These are phyloP conservation scores for Loriculus beryllinus DNA, from an alignment of 2,797 vertebrate genomes.

Conservation along the genomic window DNA sequence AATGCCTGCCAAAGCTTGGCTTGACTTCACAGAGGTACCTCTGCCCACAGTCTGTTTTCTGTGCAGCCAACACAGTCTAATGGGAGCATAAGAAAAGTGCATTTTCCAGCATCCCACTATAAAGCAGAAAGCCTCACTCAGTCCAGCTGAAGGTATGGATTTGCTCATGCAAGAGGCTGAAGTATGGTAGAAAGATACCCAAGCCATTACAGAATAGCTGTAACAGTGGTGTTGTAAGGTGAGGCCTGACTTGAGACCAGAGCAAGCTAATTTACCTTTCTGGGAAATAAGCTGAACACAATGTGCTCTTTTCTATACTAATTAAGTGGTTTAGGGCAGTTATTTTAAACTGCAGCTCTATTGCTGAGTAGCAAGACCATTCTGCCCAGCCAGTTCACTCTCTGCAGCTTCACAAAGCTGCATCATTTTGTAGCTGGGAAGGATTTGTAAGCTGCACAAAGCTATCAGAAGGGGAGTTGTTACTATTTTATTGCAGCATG, in stretches of 20 bases:
- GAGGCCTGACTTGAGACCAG: background rate
- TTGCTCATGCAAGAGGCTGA: rapidly evolving
- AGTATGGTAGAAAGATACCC: background rate
- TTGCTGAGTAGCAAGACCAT: background rate
- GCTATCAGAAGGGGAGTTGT: rapidly evolving
- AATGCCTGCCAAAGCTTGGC: background rate
- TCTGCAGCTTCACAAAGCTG: rapidly evolving
- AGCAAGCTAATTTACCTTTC: background rate
- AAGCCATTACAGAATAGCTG: background rate
- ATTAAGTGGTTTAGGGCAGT: background rate
- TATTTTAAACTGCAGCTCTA: background rate
- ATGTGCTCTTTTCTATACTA: background rate
- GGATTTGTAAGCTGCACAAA: background rate
- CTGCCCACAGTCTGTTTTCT: background rate
- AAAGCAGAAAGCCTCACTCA: background rate
- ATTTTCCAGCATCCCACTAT: background rate
- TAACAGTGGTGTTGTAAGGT: background rate
- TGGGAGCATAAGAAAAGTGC: rapidly evolving
- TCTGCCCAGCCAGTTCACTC: background rate
- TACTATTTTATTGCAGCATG: rapidly evolving
- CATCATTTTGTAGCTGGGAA: background rate
- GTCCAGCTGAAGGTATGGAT: background rate
- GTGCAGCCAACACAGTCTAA: background rate
- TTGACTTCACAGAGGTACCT: background rate
- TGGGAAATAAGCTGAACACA: background rate